These are phyloP conservation scores for Calosoma granatense DNA, from an alignment of 1,140 invertebrate genomes.

Conservation along the genomic window DNA sequence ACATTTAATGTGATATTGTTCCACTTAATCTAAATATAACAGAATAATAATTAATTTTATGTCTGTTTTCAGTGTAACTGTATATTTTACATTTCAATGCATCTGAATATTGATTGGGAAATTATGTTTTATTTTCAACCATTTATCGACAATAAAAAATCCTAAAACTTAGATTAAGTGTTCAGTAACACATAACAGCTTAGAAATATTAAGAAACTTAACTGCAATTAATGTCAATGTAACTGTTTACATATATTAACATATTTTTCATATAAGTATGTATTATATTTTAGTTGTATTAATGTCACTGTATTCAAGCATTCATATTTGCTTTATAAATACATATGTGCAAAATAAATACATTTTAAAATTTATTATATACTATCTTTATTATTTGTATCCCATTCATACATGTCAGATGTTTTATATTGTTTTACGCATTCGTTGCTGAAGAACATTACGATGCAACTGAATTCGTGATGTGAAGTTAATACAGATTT, in stretches of 20 bases:
- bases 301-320: constrained; percentile 4
- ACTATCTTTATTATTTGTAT: no score
- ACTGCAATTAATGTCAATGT: neutral
- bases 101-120: no score
- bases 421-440: no score
- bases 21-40: neutral
- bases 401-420: no score
- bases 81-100: no score
- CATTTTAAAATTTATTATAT: constrained; percentile 2
- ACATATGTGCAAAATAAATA: constrained; percentile 1
- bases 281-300: constrained; percentile 3
- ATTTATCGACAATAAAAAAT: neutral
- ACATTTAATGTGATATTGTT: neutral
- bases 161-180: constrained; percentile 1
- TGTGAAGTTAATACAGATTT: no score
- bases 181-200: constrained; percentile 6
- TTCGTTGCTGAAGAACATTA: no score
- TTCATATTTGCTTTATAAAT: neutral
- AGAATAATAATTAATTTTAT: no score
- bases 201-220: neutral
- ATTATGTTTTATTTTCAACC: no score
- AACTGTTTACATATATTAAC: neutral
- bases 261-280: constrained; percentile 6
- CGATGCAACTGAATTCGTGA: no score
- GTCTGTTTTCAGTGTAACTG: no score